phyloP scores from a whole-genome alignment of 2,888 invertebrate species.

The Odontocolon sp. region DNA sequence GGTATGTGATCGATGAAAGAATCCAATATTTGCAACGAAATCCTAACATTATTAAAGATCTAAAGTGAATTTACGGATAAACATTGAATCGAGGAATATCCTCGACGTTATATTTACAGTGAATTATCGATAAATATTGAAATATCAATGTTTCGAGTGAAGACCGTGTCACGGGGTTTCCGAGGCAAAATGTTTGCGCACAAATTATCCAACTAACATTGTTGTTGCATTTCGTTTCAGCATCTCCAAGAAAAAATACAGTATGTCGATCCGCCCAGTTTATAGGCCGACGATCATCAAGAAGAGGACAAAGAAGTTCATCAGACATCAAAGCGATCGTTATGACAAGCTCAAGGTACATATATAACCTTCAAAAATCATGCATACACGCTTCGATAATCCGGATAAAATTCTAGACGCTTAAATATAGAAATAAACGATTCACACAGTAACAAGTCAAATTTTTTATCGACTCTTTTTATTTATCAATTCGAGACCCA shows the following conservation, averaged over 20 bases:
- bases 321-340: slow-evolving; percentile 98
- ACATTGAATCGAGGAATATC: slow-evolving; percentile 26
- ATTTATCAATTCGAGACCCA: no score
- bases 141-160: slow-evolving; percentile 19
- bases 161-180: slow-evolving; percentile 18
- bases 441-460: no score
- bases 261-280: slow-evolving; percentile 94
- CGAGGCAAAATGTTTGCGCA: background rate
- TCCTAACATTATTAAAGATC: slow-evolving; percentile 12
- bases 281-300: slow-evolving; percentile 95
- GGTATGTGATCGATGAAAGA: slow-evolving; percentile 47
- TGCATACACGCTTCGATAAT: background rate
- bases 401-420: background rate
- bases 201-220: slow-evolving; percentile 1
- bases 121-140: background rate
- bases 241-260: slow-evolving; percentile 77
- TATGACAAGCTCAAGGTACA: slow-evolving; percentile 96
- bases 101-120: slow-evolving; percentile 42
- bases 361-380: slow-evolving; percentile 63
- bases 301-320: slow-evolving; percentile 99
- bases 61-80: background rate
- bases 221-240: slow-evolving; percentile 66
- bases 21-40: slow-evolving; percentile 46
- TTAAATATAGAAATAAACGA: background rate
- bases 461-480: no score